Base-by-base conservation (phyloP, 1,140 invertebrate genomes). In the Aricia agestis region DNA sequence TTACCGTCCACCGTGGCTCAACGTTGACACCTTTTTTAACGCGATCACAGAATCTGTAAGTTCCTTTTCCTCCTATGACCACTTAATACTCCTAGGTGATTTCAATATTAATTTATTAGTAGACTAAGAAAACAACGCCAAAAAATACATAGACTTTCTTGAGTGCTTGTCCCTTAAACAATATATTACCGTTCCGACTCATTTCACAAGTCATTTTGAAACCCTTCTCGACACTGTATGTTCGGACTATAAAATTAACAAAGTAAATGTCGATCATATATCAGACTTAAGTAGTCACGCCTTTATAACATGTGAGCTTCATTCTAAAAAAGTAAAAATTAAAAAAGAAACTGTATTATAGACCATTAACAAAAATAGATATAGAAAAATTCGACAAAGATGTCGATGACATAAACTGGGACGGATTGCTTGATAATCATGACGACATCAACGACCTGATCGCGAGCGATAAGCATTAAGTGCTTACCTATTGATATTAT, bases 61-160 rank as follows among this genome's bases (percentile, higher is more conserved):
- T 10, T 59, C 31, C 31, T 36, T 69, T n/a, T 3, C 67, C n/a
- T 31, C 9, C 0, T 58, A 58, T 32, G 67, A 69, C 32, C 6
- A 69, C n/a, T 11, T 69, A 3, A 59, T 69, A 19, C 19, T 69
- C 6, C 25, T 69, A 3, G 67, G 67, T 0, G 52, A 69, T 69
- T 59, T 69, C 31, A 69, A 69, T 59, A 69, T 69, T n/a, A 69
- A 69, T 59, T 5, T 69, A 10, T n/a, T 31, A 25, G 19, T 10
- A 42, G 5, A 11, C n/a, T 4, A 9, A 7, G 52, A 69, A 15
- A 32, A 13, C 32, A 69, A 31, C 25, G 31, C 67, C 25, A 15
- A 31, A 58, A 7, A 31, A 7, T 10, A 31, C 11, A 36, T n/a
- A 0, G 15, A 58, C 6, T 58, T 67, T 25, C 6, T 66, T n/a